Evolutionary conservation across 2,113 vertebrate genomes (phyloP).

Genomic region (Syrrhaptes paradoxus): DNA sequence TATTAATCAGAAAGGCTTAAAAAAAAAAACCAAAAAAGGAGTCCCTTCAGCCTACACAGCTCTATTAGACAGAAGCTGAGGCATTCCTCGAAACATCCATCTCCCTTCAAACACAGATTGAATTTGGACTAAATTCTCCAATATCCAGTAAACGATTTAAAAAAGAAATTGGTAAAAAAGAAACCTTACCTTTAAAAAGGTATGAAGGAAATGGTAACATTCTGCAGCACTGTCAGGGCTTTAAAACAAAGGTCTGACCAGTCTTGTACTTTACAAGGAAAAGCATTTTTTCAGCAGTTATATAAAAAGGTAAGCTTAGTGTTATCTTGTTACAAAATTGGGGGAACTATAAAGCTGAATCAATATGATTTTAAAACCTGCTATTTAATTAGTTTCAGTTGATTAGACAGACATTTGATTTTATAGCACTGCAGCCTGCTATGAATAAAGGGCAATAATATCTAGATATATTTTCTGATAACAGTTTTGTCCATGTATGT

Average conservation of each 20-base stretch:
- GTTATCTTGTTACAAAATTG: background rate
- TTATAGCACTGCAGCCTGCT: background rate
- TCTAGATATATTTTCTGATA: background rate
- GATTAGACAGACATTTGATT: constrained; percentile 1
- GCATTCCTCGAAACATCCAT: background rate
- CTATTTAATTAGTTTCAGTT: constrained; percentile 7
- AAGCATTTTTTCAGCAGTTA: background rate
- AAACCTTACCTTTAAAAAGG: background rate
- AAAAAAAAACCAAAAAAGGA: too few species aligned
- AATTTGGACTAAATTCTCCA: background rate
- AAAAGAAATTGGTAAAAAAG: background rate
- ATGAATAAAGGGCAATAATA: background rate
- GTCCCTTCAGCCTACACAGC: background rate
- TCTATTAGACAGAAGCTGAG: background rate
- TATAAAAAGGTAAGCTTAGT: background rate
- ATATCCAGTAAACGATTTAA: background rate
- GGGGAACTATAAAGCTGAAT: background rate
- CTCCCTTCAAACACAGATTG: background rate
- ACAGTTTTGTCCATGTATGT: background rate
- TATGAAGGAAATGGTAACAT: background rate
- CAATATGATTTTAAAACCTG: constrained; percentile 5
- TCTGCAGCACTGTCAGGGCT: background rate
- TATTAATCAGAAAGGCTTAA: background rate
- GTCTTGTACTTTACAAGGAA: background rate
- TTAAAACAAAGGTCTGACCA: background rate